A percentile compares a stretch with the other conserved stretches of the same genome.
Conservation (phyloP, 92 coral and sea anemone genomes). For the Parazoanthus swiftii region DNA sequence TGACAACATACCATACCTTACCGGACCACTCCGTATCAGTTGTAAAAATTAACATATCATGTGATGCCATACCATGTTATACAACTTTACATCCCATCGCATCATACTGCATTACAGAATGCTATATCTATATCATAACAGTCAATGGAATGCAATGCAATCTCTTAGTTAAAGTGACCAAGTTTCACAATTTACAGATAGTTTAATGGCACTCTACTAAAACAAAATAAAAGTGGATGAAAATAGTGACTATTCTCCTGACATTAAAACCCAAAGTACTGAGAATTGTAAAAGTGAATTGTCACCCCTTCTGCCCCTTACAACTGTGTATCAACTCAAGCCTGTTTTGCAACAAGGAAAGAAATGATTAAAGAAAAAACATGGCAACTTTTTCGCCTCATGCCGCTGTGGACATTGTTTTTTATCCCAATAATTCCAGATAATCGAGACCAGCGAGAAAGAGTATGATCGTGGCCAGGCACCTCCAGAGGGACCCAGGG, state of each 20-base stretch:
- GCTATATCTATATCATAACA: background rate
- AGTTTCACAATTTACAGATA: background rate
- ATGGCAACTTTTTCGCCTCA: background rate
- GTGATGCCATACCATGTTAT: background rate
- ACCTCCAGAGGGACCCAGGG: conserved; percentile 16
- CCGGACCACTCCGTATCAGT: too few species aligned
- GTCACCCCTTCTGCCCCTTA: too few species aligned
- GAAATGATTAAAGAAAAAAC: too few species aligned
- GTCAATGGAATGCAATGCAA: background rate
- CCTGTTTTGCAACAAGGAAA: too few species aligned
- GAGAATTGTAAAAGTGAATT: too few species aligned
- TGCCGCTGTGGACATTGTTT: background rate
- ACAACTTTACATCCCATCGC: background rate
- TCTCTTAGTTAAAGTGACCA: too few species aligned
- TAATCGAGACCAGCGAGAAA: background rate
- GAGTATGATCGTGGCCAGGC: conserved; percentile 2
- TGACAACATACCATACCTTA: too few species aligned
- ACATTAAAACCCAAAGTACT: too few species aligned
- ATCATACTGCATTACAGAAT: background rate
- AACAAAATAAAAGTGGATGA: too few species aligned
- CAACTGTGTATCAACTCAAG: too few species aligned
- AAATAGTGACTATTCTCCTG: too few species aligned
- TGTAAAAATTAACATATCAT: too few species aligned
- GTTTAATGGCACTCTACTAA: background rate
- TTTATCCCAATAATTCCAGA: background rate